These are phyloP conservation scores for Gryon sp. DNA, from an alignment of 1,140 invertebrate species.

Conservation along the genomic window DNA sequence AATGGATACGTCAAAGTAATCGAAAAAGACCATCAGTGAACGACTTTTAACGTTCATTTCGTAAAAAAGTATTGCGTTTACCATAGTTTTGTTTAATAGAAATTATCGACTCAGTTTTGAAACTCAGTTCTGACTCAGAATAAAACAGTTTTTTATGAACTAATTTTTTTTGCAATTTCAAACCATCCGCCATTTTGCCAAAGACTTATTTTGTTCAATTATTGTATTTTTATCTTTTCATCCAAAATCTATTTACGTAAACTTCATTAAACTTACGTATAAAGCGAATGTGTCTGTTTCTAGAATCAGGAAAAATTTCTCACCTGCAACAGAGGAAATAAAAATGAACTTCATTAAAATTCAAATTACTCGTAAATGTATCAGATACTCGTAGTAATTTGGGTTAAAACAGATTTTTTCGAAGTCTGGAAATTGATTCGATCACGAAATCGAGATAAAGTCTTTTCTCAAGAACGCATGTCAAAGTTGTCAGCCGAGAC, in stretches of 20 bases:
- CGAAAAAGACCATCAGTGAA: constrained; percentile 36
- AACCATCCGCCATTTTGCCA: constrained; percentile 4
- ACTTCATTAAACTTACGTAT: constrained; percentile 56
- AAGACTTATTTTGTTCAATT: constrained; percentile 6
- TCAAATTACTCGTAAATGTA: constrained; percentile 56
- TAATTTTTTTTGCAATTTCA: neutral
- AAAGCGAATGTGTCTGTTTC: constrained; percentile 47
- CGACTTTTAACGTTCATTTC: constrained; percentile 18
- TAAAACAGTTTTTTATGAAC: neutral
- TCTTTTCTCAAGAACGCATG: constrained; percentile 58
- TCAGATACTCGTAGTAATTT: constrained; percentile 60
- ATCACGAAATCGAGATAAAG: constrained; percentile 65
- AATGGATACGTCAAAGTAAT: constrained; percentile 39
- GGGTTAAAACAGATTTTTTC: constrained; percentile 61
- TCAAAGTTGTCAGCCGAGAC: constrained; percentile 61
- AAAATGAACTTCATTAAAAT: constrained; percentile 53
- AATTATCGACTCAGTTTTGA: constrained; percentile 12
- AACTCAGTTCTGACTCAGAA: neutral
- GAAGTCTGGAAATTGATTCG: constrained; percentile 64
- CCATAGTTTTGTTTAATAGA: constrained; percentile 20
- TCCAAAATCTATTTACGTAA: constrained; percentile 33
- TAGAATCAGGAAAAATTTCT: constrained; percentile 48
- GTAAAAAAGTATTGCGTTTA: constrained; percentile 1
- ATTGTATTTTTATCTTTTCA: neutral
- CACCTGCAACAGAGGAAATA: constrained; percentile 61